Conservation (phyloP, 2,113 vertebrate species). For the Istiophorus platypterus region DNA sequence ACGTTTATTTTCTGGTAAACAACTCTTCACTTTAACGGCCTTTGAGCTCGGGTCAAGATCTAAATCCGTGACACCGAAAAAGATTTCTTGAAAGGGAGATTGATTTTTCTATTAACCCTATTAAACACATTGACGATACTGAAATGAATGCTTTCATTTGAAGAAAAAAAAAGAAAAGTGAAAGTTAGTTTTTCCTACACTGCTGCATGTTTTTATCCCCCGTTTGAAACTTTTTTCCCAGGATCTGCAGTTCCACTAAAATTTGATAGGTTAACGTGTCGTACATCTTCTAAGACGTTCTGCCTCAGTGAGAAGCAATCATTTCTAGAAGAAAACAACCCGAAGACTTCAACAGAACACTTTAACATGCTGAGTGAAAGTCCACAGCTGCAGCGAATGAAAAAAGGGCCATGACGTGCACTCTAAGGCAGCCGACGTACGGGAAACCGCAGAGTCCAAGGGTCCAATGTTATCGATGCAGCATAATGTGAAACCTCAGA, state of each 20-base stretch:
- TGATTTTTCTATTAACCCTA: background rate
- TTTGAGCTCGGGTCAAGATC: no score
- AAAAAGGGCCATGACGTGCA: background rate
- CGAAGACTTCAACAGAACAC: constrained; percentile 3
- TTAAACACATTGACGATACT: background rate
- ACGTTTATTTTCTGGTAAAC: background rate
- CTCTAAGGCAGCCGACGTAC: background rate
- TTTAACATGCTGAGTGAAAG: constrained; percentile 19
- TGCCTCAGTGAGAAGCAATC: background rate
- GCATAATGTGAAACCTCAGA: constrained; percentile 15
- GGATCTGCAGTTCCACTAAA: background rate
- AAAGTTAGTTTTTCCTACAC: background rate
- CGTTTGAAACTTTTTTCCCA: no score
- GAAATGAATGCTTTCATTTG: background rate
- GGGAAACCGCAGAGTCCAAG: constrained; percentile 5
- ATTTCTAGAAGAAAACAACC: constrained; percentile 12
- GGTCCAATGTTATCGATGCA: constrained; percentile 62
- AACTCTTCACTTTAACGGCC: no score
- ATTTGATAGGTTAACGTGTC: background rate
- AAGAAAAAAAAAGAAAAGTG: background rate
- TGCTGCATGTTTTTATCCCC: background rate
- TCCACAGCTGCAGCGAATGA: constrained; percentile 28
- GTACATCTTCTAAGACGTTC: background rate
- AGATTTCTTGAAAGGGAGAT: background rate
- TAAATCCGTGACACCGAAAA: background rate